Percentiles rank a stretch among this genome's conserved stretches.
phyloP scores from a whole-genome alignment of 2,888 invertebrate species.

The Rapana venosa region DNA sequence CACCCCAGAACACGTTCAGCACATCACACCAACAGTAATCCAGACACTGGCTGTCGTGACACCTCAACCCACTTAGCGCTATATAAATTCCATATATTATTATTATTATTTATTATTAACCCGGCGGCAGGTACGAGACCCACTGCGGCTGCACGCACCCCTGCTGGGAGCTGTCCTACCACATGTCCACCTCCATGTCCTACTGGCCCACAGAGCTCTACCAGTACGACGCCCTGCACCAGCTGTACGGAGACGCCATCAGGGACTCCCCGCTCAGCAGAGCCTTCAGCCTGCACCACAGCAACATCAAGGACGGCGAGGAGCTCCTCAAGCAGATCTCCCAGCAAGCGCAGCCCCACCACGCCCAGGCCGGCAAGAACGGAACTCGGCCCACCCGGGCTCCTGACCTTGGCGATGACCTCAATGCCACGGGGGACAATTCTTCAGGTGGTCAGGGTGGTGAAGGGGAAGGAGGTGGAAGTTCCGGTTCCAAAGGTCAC shows the following conservation, averaged over 20 bases:
- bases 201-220: constrained; percentile 71
- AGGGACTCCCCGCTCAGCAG: constrained; percentile 27
- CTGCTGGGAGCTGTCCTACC: constrained; percentile 66
- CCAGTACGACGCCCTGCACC: constrained; percentile 59
- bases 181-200: constrained; percentile 67
- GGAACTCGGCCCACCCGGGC: not conserved
- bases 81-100: too few species aligned
- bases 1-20: too few species aligned
- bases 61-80: too few species aligned
- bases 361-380: not conserved
- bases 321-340: not conserved
- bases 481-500: not conserved
- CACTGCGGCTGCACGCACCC: constrained; percentile 65
- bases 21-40: too few species aligned
- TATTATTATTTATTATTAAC: too few species aligned
- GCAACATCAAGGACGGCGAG: constrained; percentile 38
- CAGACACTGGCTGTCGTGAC: too few species aligned
- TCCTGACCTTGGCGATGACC: too few species aligned
- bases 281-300: constrained; percentile 33
- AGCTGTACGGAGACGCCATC: constrained; percentile 53
- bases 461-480: too few species aligned
- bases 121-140: constrained; percentile 58
- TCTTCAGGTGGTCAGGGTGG: not conserved
- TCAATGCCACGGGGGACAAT: not conserved
- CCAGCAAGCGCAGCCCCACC: constrained; percentile 13